Conservation (phyloP, 2,113 vertebrate species). For the Noctilio leporinus region DNA sequence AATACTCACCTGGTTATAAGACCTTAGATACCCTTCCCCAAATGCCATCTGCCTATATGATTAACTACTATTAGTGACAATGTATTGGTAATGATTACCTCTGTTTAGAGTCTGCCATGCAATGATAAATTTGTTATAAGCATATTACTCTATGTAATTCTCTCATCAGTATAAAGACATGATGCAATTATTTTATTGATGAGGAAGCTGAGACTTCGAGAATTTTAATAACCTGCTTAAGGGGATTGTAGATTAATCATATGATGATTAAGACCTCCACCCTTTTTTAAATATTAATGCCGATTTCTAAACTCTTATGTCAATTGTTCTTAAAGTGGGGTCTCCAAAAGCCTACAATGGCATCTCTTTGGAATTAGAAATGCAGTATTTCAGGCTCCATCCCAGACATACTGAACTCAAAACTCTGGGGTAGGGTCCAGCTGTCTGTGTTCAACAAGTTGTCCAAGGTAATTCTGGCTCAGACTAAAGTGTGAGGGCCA, state of each 20-base stretch:
- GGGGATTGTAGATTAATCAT: not conserved
- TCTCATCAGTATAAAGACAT: not conserved
- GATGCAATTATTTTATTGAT: not conserved
- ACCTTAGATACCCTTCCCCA: not conserved
- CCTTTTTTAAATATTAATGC: not conserved
- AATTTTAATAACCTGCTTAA: not conserved
- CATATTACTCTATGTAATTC: not conserved
- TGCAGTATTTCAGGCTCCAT: not conserved
- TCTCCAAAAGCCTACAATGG: not conserved
- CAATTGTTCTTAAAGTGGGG: not conserved
- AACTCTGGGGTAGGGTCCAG: accelerated
- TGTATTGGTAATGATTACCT: not conserved
- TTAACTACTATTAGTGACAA: not conserved
- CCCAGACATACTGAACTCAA: not conserved
- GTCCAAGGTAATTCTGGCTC: not conserved
- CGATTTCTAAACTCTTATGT: not conserved
- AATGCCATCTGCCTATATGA: not conserved
- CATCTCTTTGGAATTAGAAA: not conserved
- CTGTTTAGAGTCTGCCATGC: not conserved
- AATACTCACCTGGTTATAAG: not conserved
- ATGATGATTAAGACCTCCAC: not conserved
- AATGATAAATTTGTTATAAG: not conserved
- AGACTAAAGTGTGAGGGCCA: not conserved
- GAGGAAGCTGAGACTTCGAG: not conserved
- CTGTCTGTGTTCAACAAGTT: not conserved